Base-by-base conservation (phyloP, 2,888 invertebrate genomes). In the Hecatera dysodea region DNA sequence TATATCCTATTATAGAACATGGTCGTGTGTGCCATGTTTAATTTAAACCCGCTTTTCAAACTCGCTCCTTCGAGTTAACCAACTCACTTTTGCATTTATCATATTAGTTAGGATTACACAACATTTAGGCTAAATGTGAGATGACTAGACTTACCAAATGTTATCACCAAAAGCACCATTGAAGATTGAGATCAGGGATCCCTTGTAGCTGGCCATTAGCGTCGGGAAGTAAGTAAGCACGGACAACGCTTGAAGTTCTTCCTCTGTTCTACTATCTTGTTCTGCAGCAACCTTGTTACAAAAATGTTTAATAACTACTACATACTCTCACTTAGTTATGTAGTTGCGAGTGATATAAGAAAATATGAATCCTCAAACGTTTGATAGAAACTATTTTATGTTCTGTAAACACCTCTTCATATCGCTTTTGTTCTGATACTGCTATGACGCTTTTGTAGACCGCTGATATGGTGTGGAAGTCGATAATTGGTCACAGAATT, bases 141-240 rank as follows among this genome's bases (percentile, higher is more conserved):
- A 52, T 33, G 46, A 19, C 1, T 52, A 19, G n/a, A 82, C 90
- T 90, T 75, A 95, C 96, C 96, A 97, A n/a, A 90, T 81, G 60
- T 95, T 95, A 66, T 96, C 93, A 3, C 97, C 97, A 71, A 97
- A 96, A 42, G 96, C 96, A 62, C 96, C 96, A 22, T 89, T 87
- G 55, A 96, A 89, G 19, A 96, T 87, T 0, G 93, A 90, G 27
- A 88, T 85, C 24, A 94, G 84, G 0, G 97, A 96, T 44, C 92
- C 91, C 56, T 92, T 91, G 84, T 94, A 93, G 82, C 92, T 93
- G 24, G 91, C 84, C 8, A 95, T 85, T 7, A 94, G 85, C 1
- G 94, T 92, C 2, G 92, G 88, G 57, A 95, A 89, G 85, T 95
- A 95, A 1, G 93, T 89, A 7, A 93, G 80, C 2, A 93, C 81